Percentiles rank a stretch among this genome's conserved stretches.
phyloP scores from a whole-genome alignment of 1,140 invertebrate species.

The Zaprionus capensis region DNA sequence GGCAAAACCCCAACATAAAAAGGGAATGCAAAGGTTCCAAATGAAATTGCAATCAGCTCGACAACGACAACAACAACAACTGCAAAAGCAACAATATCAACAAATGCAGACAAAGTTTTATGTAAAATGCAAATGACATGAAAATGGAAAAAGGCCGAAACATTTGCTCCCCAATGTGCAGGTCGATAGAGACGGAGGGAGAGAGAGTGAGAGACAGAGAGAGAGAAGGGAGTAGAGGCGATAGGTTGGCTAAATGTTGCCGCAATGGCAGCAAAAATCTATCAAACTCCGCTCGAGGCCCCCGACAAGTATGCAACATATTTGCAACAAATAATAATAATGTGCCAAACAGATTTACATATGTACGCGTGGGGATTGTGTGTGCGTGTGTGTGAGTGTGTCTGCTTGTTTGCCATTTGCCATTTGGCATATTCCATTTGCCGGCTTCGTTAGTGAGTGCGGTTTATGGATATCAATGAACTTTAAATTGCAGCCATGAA shows the following conservation, averaged over 20 bases:
- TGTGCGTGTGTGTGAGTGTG: constrained; percentile 9
- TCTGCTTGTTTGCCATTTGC: constrained; percentile 8
- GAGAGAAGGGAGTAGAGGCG: background rate
- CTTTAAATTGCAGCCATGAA: constrained; percentile 76
- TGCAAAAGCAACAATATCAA: constrained; percentile 17
- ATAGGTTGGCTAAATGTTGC: background rate
- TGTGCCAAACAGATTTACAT: constrained; percentile 66
- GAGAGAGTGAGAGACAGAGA: background rate
- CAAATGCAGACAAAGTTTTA: constrained; percentile 60
- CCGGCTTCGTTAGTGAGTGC: constrained; percentile 50
- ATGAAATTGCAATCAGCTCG: constrained; percentile 55
- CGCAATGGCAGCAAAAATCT: constrained; percentile 30
- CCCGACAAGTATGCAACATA: constrained; percentile 59
- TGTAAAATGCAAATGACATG: constrained; percentile 79
- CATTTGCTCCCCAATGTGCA: constrained; percentile 45
- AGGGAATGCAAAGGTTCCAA: background rate
- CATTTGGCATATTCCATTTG: constrained; percentile 28
- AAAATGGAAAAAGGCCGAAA: constrained; percentile 60
- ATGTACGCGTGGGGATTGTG: constrained; percentile 7
- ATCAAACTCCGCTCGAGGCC: constrained; percentile 42
- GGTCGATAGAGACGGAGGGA: background rate
- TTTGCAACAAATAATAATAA: constrained; percentile 70
- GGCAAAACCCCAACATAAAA: constrained; percentile 2
- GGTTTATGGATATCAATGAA: constrained; percentile 82
- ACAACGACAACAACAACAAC: constrained; percentile 31